A percentile compares a stretch with the other conserved stretches of the same genome.
These are phyloP conservation scores for Hymenochirus boettgeri DNA, from an alignment of 2,113 vertebrate genomes.

Conservation along the genomic window DNA sequence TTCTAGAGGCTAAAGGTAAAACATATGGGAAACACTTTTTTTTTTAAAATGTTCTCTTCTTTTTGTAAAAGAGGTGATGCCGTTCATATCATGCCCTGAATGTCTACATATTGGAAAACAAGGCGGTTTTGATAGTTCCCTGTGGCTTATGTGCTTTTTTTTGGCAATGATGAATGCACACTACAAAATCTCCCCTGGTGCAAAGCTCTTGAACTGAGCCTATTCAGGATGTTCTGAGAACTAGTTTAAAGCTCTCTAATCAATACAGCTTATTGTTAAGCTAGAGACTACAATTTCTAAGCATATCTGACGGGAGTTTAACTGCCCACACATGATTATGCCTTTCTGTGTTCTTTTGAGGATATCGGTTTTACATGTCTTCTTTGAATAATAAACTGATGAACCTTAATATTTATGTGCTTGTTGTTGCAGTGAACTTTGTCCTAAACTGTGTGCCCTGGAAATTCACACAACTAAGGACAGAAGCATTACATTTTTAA, in stretches of 20 bases:
- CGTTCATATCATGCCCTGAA: neutral
- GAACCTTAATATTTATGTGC: neutral
- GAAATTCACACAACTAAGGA: neutral
- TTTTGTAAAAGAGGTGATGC: too few species aligned
- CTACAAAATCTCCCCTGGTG: constrained; percentile 6
- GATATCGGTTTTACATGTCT: neutral
- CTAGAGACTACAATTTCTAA: constrained; percentile 10
- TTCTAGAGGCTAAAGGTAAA: neutral
- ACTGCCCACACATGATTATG: neutral
- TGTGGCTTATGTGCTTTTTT: constrained; percentile 9
- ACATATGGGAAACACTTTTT: too few species aligned
- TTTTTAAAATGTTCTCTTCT: too few species aligned
- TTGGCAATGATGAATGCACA: constrained; percentile 8
- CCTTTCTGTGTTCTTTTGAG: neutral
- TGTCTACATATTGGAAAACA: neutral
- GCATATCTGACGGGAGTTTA: constrained; percentile 5
- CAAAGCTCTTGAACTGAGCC: constrained; percentile 1
- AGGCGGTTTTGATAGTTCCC: constrained; percentile 14
- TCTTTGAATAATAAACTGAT: neutral
- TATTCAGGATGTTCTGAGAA: neutral
- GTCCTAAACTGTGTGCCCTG: neutral
- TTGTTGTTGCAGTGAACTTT: neutral
- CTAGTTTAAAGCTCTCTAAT: neutral
- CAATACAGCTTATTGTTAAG: constrained; percentile 9
- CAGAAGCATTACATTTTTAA: neutral